Conservation (phyloP, 2,888 invertebrate genomes). For the Stegana nigrithorax region DNA sequence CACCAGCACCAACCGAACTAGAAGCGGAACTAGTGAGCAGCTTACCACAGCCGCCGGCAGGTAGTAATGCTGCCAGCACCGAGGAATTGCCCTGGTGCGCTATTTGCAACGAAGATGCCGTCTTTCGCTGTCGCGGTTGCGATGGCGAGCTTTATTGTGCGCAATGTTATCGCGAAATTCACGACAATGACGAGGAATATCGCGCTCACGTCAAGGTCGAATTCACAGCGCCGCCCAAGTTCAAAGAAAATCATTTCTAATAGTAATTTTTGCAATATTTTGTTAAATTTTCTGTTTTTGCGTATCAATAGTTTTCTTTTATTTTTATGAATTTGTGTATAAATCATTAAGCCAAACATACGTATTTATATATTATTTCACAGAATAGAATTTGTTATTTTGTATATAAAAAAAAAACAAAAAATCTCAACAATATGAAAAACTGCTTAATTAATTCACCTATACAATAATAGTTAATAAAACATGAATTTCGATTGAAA, state of each 20-base stretch:
- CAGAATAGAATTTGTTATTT: not conserved
- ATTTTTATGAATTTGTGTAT: not conserved
- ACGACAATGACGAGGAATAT: constrained; percentile 75
- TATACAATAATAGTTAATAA: too few relatives aligned
- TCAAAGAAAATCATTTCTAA: constrained; percentile 65
- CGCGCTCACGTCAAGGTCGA: constrained; percentile 56
- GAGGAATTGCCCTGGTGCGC: constrained; percentile 85
- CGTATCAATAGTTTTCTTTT: not conserved
- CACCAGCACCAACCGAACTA: constrained; percentile 68
- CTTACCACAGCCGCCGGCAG: constrained; percentile 41
- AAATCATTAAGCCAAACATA: not conserved
- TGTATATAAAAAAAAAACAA: not conserved
- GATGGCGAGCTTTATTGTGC: constrained; percentile 84
- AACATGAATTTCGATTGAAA: not conserved
- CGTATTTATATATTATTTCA: not conserved
- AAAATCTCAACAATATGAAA: not conserved
- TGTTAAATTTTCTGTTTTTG: not conserved
- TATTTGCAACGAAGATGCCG: constrained; percentile 86
- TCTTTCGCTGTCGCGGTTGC: constrained; percentile 80
- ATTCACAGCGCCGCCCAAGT: constrained; percentile 59
- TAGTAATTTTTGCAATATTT: not conserved
- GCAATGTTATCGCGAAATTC: constrained; percentile 79
- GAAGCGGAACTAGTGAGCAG: constrained; percentile 62
- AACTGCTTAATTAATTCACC: not conserved
- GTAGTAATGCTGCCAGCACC: constrained; percentile 40